Evolutionary conservation across 2,888 invertebrate genomes (phyloP), one percentile per base, ranked within the genome.

Genomic region (Litoditis marina): DNA sequence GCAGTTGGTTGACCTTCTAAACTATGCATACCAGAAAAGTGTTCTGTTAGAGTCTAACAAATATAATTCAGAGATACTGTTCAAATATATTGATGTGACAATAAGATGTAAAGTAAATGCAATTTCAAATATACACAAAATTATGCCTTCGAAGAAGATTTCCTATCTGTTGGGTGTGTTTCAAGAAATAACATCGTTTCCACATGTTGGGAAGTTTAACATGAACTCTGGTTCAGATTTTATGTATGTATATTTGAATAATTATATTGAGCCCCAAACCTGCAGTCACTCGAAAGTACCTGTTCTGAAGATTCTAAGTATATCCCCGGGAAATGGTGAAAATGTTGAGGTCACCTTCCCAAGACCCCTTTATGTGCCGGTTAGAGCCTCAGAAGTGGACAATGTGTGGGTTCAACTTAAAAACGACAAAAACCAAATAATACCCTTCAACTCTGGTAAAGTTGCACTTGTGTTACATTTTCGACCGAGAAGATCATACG

Each of bases 361-460:
- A n/a, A 58, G 50, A 13, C 58, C 58, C 2, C 7, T 50, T 13
- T 58, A 58, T 36, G 50, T 58, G 13, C 50, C 31, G 1, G 51
- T 59, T 27, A 34, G 60, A 2, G n/a, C 31, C 2, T 42, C 4
- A 16, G 7, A 30, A 1, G 25, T 52, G 2, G 6, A 27, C 8
- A 34, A 51, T 0, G 42, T 60, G 22, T 31, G 25, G 0, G 51
- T 60, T 2, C 42, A 52, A 28, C 50, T 60, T 6, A 50, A 51
- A 19, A 51, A 60, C 28, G 60, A 60, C 28, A 30, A 53, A 11
- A 47, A 60, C 31, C 60, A 60, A 13, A 52, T 60, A 19, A 47
- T 60, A 8, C 47, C 46, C 13, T 60, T 54, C 31, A 60, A 53
- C 27, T 60, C 60, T 31, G 60, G 60, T 11, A 60, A 60, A 22